Base-by-base conservation (phyloP, 1,140 invertebrate species). In the Nasonia giraulti region DNA sequence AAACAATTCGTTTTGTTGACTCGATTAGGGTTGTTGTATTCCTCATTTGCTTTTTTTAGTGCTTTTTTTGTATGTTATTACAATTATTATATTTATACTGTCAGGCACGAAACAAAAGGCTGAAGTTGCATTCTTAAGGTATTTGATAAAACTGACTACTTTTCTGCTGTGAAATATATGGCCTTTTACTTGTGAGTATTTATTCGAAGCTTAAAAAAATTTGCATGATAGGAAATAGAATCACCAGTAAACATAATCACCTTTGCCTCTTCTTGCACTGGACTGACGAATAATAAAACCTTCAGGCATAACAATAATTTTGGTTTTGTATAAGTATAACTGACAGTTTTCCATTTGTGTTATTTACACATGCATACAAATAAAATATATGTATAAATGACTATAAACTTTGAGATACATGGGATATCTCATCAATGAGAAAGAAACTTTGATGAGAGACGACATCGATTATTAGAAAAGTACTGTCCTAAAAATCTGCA, bases 31-130 rank as follows among this genome's bases (percentile, higher is more conserved):
- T 10, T 84, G 71, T 11, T 74, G 31, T 44, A 74, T 71, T 78
- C 76, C 31, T 73, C 4, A 37, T 50, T 74, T 80, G 11, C 37
- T 83, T 83, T 47, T 79, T 80, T 84, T 66, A 11, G 73, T 84
- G 50, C 33, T 71, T 27, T 37, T 55, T 80, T 4, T 62, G 69
- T 82, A 76, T 69, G 44, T 79, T 84, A 84, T 84, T 84, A 80
- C 83, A 80, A 40, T 74, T 84, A 40, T 66, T 80, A 74, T 80
- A 85, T 75, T 62, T 73, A 47, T 71, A 82, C 80, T 86, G 80
- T 80, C 75, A 79, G 85, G 85, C 75, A 86, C 80, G 12, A 86
- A 82, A 82, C 82, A 85, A 86, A 82, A 86, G 85, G 85, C 85
- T 79, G 75, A 79, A 85, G 74, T 85, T 81, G 44, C 27, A 74